Percentiles rank a stretch among this genome's conserved stretches.
Conservation (phyloP, 2,888 invertebrate species). For the Sclerodermus sp. region DNA sequence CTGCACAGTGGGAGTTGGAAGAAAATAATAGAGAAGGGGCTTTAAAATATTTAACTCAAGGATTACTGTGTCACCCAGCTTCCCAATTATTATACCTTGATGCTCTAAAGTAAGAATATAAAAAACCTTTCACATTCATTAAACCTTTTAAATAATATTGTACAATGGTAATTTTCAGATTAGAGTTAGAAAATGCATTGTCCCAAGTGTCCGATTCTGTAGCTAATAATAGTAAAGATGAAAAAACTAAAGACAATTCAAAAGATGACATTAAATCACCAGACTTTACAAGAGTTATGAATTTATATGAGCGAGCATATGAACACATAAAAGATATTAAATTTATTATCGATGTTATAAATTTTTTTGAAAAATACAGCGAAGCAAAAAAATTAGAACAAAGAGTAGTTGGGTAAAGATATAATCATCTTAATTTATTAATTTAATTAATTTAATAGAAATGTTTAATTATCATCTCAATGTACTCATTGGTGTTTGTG, state of each 20-base stretch:
- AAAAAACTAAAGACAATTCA: neutral
- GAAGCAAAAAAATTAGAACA: conserved; percentile 65
- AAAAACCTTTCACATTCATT: neutral
- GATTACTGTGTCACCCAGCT: conserved; percentile 73
- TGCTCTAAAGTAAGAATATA: conserved; percentile 61
- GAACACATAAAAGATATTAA: conserved; percentile 62
- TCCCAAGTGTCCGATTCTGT: conserved; percentile 3
- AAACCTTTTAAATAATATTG: neutral
- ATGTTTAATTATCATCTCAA: neutral
- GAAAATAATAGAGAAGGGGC: conserved; percentile 71
- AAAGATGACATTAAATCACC: conserved; percentile 25
- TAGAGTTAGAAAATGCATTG: conserved; percentile 33
- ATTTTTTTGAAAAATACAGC: conserved; percentile 63
- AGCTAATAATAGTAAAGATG: conserved; percentile 4
- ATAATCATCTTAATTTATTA: neutral
- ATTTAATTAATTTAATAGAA: no score
- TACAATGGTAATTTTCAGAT: conserved; percentile 22
- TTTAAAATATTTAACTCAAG: conserved; percentile 72
- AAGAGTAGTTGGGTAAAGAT: conserved; percentile 56
- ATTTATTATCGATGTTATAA: conserved; percentile 66
- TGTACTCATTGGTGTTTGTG: neutral
- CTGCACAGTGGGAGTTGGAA: conserved; percentile 77
- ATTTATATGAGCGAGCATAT: conserved; percentile 66
- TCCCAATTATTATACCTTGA: conserved; percentile 72
- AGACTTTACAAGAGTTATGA: conserved; percentile 62